Evolutionary conservation across 2,888 invertebrate species (phyloP), one percentile per base, ranked within the genome.

Genomic region (Marasmarcha lunaedactyla): DNA sequence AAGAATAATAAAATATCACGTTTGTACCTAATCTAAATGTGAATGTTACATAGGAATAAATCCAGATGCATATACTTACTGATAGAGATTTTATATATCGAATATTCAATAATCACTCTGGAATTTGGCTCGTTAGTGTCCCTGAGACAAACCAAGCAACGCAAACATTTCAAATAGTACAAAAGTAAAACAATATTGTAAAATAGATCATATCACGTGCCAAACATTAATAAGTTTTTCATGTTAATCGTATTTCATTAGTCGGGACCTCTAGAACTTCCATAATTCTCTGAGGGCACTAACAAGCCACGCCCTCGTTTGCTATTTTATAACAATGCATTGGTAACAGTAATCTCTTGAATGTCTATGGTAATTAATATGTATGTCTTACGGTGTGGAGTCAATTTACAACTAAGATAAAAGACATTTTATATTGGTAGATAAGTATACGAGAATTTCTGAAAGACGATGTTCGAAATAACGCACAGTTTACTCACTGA

Each of bases 51-150:
- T 67, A 68, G 56, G 46, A 52, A 48, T 63, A 54, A 54, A 48
- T 56, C 57, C 55, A 51, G 50, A 56, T 53, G 47, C 55, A 54
- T 57, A 54, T 52, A 57, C 45, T 43, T 54, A 46, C 46, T 49
- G 49, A 58, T 58, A 59, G 55, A 51, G 46, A 57, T 55, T 30
- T 30, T 4, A 30, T 30, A 30, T 10, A 30, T 11, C 30, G 3
- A 30, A 9, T 11, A n/a, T 30, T n/a, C 11, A 9, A 30, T 30
- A 30, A 3, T 30, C 30, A 30, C n/a, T 7, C 30, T 11, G 4
- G 30, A 30, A n/a, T 34, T 14, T 49, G 54, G 66, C 65, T 70
- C 69, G 69, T 68, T 74, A 63, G 72, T 72, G 78, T 71, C 74
- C 65, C 46, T 49, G 41, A 42, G 40, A 46, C 49, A 26, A 45